Evolutionary conservation across 2,888 invertebrate genomes (phyloP).

Genomic region (Heliconius cydno): DNA sequence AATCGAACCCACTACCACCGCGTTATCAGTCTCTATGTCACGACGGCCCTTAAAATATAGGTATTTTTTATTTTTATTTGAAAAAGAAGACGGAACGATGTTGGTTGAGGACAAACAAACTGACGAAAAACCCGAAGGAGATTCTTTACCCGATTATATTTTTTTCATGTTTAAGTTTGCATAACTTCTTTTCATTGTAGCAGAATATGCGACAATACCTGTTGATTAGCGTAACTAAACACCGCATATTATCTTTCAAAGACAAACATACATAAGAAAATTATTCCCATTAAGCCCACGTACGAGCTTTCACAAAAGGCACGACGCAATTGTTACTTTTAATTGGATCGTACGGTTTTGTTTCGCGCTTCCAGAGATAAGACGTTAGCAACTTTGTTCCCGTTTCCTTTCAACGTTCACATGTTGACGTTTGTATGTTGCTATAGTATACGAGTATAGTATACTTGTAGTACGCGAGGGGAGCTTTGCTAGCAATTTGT

Average conservation of each 20-base stretch:
- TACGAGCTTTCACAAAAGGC: slow-evolving; percentile 9
- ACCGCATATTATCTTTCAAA: not conserved
- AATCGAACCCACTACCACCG: too few species aligned
- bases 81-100: too few species aligned
- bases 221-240: not conserved
- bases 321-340: slow-evolving; percentile 31
- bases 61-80: too few species aligned
- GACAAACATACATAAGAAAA: not conserved
- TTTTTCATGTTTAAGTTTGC: too few species aligned
- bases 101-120: too few species aligned
- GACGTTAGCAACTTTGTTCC: slow-evolving; percentile 36
- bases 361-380: slow-evolving; percentile 31
- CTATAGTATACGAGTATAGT: not conserved
- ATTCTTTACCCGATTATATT: too few species aligned
- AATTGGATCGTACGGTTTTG: slow-evolving; percentile 40
- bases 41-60: too few species aligned
- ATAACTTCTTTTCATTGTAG: too few species aligned
- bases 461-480: not conserved
- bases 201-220: too few species aligned
- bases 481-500: not conserved
- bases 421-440: slow-evolving; percentile 2
- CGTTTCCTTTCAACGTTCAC: slow-evolving; percentile 24
- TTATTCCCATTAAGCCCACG: slow-evolving; percentile 19
- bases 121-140: too few species aligned
- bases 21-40: too few species aligned